Conservation (phyloP, 2,797 vertebrate genomes). For the Odontamblyopus rebecca region DNA sequence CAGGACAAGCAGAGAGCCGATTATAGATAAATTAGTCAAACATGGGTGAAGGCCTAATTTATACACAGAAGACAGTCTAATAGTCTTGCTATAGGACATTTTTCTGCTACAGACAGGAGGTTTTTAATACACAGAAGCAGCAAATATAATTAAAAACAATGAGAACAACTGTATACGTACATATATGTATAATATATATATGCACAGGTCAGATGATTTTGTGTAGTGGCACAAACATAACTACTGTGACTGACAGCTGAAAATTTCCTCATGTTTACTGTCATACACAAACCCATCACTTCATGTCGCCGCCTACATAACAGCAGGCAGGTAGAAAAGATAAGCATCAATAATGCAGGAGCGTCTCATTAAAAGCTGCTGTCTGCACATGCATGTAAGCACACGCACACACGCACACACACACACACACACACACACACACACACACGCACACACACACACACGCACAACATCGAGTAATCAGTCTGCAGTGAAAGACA, state of each 20-base stretch:
- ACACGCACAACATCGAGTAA: constrained; percentile 45
- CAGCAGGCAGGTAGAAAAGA: constrained; percentile 74
- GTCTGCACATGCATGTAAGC: constrained; percentile 54
- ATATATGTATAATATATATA: no score
- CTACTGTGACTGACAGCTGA: neutral
- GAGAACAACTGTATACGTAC: no score
- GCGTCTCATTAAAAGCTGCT: constrained; percentile 69
- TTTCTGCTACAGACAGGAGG: no score
- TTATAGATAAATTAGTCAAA: neutral
- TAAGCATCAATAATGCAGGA: constrained; percentile 82
- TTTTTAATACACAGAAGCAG: no score
- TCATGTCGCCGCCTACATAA: constrained; percentile 47
- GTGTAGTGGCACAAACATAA: neutral
- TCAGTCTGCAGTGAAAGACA: constrained; percentile 70
- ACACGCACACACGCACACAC: constrained; percentile 20
- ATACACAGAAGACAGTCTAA: neutral
- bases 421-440: constrained; percentile 21
- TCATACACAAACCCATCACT: constrained; percentile 28
- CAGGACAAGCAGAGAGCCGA: constrained; percentile 14
- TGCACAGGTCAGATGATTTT: no score
- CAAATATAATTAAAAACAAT: no score
- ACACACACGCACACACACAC: neutral
- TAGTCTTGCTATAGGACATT: no score
- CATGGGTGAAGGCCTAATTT: neutral
- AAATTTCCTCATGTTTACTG: neutral